Base-by-base conservation (phyloP, 2,888 invertebrate species). In the Temnothorax rugatulus region DNA sequence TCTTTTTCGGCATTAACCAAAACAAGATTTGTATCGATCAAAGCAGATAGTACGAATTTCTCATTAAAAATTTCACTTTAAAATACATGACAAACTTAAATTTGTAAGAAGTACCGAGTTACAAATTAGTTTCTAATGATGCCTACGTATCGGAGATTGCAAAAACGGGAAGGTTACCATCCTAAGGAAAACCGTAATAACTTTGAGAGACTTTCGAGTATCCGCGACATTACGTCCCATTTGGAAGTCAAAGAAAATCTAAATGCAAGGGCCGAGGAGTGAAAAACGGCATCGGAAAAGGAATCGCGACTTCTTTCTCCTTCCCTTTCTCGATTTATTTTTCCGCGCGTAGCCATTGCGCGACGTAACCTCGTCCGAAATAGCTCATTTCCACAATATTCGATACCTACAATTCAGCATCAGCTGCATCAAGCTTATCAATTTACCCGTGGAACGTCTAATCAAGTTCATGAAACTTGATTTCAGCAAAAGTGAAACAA, bases 221-320 rank as follows among this genome's bases (percentile, higher is more conserved):
- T 11, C 52, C 61, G 21, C 79, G 81, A 84, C 84, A 74, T 82
- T 52, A 82, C 52, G 77, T 75, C 79, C 83, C 81, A 90, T 91
- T 91, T 91, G 86, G 86, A 91, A 91, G 87, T 91, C 89, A 91
- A 90, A 90, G 87, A 91, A 89, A 91, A 90, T 87, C 84, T 85
- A 25, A 41, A 50, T 2, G 4, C 13, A 50, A 41, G 11, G n/a
- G 5, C 13, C 25, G 52, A 44, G 59, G n/a, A 64, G 11, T 77
- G 66, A 86, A 79, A 85, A 57, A 69, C 41, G 75, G 57, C 83
- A 83, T 68, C 59, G 63, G 84, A 85, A 79, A 82, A 88, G 77
- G 81, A 86, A 76, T 87, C 86, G 79, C 83, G 57, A 44, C 38
- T 77, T 74, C 64, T 64, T 74, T 13, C 21, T 73, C 61, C 74